These are phyloP conservation scores for Polyergus mexicanus DNA, from an alignment of 1,140 invertebrate species.

Conservation along the genomic window DNA sequence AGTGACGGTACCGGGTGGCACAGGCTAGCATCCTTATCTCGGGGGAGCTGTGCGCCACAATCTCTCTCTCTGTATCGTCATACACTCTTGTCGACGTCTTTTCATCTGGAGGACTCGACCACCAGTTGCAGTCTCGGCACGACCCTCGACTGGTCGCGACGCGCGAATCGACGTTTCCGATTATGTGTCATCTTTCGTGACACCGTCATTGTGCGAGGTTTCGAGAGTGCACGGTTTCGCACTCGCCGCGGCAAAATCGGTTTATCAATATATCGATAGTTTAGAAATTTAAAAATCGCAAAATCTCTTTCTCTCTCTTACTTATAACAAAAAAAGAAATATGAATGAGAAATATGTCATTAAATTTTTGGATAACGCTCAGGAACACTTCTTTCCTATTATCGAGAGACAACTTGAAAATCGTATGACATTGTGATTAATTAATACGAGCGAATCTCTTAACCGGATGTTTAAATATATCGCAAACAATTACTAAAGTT, in stretches of 20 bases:
- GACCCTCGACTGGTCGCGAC: constrained; percentile 68
- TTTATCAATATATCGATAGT: neutral
- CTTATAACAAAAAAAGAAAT: neutral
- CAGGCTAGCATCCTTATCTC: constrained; percentile 82
- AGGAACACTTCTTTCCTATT: neutral
- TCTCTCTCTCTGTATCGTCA: constrained; percentile 35
- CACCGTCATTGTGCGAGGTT: neutral
- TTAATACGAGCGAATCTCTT: neutral
- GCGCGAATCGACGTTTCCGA: neutral
- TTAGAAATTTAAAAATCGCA: neutral
- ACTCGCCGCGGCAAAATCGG: neutral
- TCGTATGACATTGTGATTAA: neutral
- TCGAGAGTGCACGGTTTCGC: neutral
- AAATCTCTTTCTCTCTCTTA: neutral
- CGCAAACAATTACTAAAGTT: neutral
- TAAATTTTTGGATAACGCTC: neutral
- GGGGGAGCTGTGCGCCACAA: constrained; percentile 54
- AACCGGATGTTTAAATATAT: neutral
- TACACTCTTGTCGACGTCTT: constrained; percentile 76
- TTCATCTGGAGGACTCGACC: constrained; percentile 63
- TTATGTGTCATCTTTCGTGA: neutral
- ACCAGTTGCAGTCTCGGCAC: constrained; percentile 75
- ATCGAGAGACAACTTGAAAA: neutral
- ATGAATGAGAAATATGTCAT: neutral
- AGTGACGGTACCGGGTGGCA: constrained; percentile 85